Conservation (phyloP, 2,888 invertebrate genomes). For the Limnephilus lunatus region DNA sequence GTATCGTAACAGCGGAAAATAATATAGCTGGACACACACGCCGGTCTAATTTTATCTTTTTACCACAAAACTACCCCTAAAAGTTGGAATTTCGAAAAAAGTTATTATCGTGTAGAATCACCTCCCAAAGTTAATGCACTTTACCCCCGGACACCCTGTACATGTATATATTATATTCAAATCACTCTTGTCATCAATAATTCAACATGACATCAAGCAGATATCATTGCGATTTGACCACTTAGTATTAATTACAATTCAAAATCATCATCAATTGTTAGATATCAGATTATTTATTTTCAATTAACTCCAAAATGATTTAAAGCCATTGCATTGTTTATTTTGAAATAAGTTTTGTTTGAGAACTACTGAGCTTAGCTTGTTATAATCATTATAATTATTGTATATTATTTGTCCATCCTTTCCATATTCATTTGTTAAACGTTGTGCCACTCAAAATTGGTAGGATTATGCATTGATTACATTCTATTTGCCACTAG, state of each 20-base stretch:
- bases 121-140: no score
- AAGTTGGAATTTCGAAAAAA: no score
- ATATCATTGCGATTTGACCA: not conserved
- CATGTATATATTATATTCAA: not conserved
- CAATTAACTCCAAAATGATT: not conserved
- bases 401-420: not conserved
- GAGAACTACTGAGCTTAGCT: not conserved
- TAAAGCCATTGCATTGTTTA: not conserved
- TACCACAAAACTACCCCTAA: no score
- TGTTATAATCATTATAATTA: not conserved
- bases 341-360: not conserved
- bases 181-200: not conserved
- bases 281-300: not conserved
- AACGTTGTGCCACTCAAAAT: constrained; percentile 2
- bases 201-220: no score
- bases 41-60: no score
- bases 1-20: no score
- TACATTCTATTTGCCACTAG: not conserved
- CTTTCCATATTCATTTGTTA: not conserved
- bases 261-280: not conserved
- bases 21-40: no score
- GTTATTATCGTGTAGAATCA: no score
- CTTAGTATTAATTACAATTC: not conserved
- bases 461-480: not conserved
- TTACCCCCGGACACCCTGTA: no score